Percentiles rank a stretch among this genome's conserved stretches.
phyloP scores from a whole-genome alignment of 2,888 invertebrate genomes.

The Mythimna lalbum region DNA sequence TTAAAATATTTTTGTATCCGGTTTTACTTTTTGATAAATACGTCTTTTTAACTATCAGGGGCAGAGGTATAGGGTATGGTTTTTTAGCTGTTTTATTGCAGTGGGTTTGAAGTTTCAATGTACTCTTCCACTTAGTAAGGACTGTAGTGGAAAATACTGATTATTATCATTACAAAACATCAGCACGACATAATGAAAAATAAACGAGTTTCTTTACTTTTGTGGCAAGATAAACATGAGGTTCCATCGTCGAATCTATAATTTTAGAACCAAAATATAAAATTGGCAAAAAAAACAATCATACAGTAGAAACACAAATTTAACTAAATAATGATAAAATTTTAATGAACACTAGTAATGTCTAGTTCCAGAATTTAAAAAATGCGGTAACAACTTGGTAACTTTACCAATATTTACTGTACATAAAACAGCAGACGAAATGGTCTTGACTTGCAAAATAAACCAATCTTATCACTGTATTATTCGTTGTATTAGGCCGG shows the following conservation, averaged over 20 bases:
- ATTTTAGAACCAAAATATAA: too few species aligned
- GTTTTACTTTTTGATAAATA: too few species aligned
- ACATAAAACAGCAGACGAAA: slow-evolving; percentile 42
- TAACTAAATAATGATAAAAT: not conserved
- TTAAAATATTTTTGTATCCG: too few species aligned
- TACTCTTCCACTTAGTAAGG: slow-evolving; percentile 28
- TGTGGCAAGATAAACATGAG: not conserved
- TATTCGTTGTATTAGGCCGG: slow-evolving; percentile 65
- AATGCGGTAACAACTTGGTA: not conserved
- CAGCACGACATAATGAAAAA: not conserved
- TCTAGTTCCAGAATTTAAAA: not conserved
- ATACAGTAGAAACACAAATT: not conserved
- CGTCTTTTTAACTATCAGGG: too few species aligned
- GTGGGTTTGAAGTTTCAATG: slow-evolving; percentile 34
- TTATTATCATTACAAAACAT: slow-evolving; percentile 3
- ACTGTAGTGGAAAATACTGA: slow-evolving; percentile 18
- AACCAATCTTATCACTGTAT: slow-evolving; percentile 75
- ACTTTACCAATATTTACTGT: too few species aligned
- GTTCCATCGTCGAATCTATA: too few species aligned
- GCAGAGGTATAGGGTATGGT: too few species aligned
- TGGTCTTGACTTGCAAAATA: slow-evolving; percentile 74
- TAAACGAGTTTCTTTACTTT: not conserved
- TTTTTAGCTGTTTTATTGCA: slow-evolving; percentile 35
- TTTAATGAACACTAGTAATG: not conserved
- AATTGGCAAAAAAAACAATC: not conserved